A percentile compares a stretch with the other conserved stretches of the same genome.
These are phyloP conservation scores for Dermolepida albohirtum DNA, from an alignment of 2,888 invertebrate genomes.

Conservation along the genomic window DNA sequence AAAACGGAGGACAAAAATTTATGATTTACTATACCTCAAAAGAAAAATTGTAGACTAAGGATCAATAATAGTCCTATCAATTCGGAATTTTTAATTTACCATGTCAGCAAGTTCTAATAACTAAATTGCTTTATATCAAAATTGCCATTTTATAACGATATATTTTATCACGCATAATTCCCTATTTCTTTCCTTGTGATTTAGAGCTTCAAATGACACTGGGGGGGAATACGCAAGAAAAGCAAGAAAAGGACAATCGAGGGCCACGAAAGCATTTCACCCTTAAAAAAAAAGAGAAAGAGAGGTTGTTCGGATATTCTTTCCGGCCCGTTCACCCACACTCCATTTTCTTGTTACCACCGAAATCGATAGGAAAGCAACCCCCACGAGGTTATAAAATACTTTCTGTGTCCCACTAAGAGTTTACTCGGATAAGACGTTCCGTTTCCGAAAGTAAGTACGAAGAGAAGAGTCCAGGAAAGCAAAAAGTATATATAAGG, in stretches of 20 bases:
- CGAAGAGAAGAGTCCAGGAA: conserved; percentile 2
- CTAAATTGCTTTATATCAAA: conserved; percentile 29
- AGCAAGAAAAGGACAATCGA: conserved; percentile 13
- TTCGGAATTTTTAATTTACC: conserved; percentile 12
- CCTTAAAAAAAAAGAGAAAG: conserved; percentile 13
- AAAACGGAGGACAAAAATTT: too few species aligned
- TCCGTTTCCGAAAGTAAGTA: conserved; percentile 36
- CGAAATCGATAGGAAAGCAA: conserved; percentile 42
- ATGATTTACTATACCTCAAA: too few species aligned
- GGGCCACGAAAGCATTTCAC: too few species aligned
- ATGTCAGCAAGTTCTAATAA: conserved; percentile 1
- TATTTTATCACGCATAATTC: conserved; percentile 21
- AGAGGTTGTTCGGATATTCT: conserved; percentile 24
- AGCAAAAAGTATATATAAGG: conserved; percentile 10
- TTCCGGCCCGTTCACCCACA: conserved; percentile 15
- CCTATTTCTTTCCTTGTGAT: conserved; percentile 1
- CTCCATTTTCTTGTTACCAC: conserved; percentile 35
- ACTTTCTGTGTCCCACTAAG: conserved; percentile 45
- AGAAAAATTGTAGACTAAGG: too few species aligned
- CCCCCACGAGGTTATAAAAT: conserved; percentile 46
- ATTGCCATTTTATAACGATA: conserved; percentile 14
- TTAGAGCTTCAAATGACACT: background rate
- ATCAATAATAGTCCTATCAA: background rate
- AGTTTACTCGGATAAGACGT: conserved; percentile 42
- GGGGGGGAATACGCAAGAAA: background rate